Percentiles rank a stretch among this genome's conserved stretches.
Conservation (phyloP, 2,113 vertebrate genomes). For the Lepus americanus region DNA sequence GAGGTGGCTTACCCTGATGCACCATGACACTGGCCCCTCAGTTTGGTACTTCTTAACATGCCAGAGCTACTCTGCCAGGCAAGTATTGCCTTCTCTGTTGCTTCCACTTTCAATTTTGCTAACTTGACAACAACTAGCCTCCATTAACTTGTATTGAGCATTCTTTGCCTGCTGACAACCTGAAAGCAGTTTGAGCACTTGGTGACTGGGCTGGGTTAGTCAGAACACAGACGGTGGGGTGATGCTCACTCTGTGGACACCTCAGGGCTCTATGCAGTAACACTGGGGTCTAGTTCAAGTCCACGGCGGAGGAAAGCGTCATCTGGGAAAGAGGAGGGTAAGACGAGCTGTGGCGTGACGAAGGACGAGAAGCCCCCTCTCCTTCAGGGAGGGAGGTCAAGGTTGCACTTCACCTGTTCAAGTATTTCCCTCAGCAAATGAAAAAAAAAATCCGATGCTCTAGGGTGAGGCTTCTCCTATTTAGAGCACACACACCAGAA, state of each 20-base stretch:
- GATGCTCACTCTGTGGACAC: not conserved
- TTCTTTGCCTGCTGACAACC: not conserved
- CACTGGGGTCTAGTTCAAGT: not conserved
- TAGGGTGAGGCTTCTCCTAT: not conserved
- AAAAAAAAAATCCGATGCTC: not conserved
- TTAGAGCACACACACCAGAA: not conserved
- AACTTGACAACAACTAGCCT: not conserved
- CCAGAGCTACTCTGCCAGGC: not conserved
- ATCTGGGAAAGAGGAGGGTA: not conserved
- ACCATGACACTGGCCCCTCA: too few relatives aligned
- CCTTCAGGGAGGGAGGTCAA: not conserved
- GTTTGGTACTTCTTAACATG: constrained; percentile 15
- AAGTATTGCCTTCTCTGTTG: not conserved
- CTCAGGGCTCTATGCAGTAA: not conserved
- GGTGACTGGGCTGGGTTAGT: not conserved
- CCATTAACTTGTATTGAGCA: not conserved
- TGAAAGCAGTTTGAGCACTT: not conserved
- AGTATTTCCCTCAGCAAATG: not conserved
- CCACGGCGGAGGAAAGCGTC: not conserved
- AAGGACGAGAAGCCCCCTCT: constrained; percentile 10
- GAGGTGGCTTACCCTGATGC: too few relatives aligned
- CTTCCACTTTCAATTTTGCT: constrained; percentile 47
- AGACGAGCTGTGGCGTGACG: not conserved
- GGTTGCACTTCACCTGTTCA: not conserved
- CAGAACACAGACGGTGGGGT: not conserved